Percentiles rank a stretch among this genome's conserved stretches.
Conservation (phyloP, 2,797 vertebrate genomes). For the Alosa sapidissima region DNA sequence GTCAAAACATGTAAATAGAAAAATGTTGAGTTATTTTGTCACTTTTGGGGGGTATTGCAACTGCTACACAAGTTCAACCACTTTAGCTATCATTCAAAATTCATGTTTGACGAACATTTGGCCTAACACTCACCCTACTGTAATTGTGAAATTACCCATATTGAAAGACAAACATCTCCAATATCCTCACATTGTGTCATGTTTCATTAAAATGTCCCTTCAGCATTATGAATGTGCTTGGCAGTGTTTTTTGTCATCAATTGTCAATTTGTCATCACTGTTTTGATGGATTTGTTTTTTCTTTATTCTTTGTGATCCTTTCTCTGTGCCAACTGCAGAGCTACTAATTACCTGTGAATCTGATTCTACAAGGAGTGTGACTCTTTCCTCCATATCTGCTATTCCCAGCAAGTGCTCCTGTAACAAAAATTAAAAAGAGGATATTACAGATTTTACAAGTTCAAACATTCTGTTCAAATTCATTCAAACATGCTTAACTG, state of each 20-base stretch:
- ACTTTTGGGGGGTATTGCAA: too few relatives aligned
- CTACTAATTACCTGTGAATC: slow-evolving; percentile 46
- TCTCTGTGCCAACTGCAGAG: slow-evolving; percentile 55
- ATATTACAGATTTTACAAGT: not conserved
- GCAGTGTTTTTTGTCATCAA: slow-evolving; percentile 18
- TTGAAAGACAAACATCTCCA: too few relatives aligned
- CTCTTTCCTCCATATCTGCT: slow-evolving; percentile 61
- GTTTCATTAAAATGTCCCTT: not conserved
- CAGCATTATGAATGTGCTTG: slow-evolving; percentile 43
- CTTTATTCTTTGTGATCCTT: slow-evolving; percentile 26
- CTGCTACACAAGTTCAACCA: too few relatives aligned
- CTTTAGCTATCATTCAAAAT: too few relatives aligned
- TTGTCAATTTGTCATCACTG: slow-evolving; percentile 49
- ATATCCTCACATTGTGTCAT: not conserved
- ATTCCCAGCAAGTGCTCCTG: slow-evolving; percentile 80
- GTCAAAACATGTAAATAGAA: too few relatives aligned
- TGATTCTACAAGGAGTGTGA: slow-evolving; percentile 51
- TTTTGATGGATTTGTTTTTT: slow-evolving; percentile 64
- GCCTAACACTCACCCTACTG: too few relatives aligned
- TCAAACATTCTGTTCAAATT: not conserved
- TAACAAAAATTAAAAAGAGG: slow-evolving; percentile 30
- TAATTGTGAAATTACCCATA: too few relatives aligned
- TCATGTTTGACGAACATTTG: too few relatives aligned
- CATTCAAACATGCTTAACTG: not conserved
- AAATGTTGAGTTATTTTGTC: too few relatives aligned